Percentiles rank a stretch among this genome's conserved stretches.
Conservation (phyloP, 2,797 vertebrate genomes). For the Chelon auratus region DNA sequence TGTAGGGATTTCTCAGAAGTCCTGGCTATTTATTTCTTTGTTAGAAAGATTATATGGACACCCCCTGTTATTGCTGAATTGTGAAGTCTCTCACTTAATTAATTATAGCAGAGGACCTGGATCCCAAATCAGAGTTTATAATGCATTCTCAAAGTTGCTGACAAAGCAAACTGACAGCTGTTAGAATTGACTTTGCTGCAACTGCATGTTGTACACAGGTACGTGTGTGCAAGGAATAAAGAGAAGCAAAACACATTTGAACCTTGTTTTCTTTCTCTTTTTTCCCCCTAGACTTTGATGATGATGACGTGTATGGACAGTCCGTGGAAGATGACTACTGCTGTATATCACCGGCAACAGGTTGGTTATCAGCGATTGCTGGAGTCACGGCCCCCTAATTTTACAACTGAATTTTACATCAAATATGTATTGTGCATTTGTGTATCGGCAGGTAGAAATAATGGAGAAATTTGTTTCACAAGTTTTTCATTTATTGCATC, state of each 20-base stretch:
- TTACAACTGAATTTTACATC: neutral
- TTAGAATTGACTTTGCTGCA: neutral
- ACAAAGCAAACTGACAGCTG: slow-evolving; percentile 55
- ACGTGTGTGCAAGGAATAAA: neutral
- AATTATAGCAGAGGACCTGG: neutral
- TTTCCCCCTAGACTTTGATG: slow-evolving; percentile 90
- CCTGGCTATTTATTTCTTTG: neutral
- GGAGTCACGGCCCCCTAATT: neutral
- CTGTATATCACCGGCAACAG: slow-evolving; percentile 98
- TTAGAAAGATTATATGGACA: neutral
- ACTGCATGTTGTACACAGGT: neutral
- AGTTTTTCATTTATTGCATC: neutral
- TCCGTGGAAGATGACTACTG: slow-evolving; percentile 98
- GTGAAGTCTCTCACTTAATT: neutral
- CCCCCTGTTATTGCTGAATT: neutral
- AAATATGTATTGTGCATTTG: neutral
- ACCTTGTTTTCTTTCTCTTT: neutral
- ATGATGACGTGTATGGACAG: slow-evolving; percentile 96
- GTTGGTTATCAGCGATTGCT: slow-evolving; percentile 79
- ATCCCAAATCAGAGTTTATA: neutral
- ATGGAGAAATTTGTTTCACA: no score
- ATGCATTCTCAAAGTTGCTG: slow-evolving; percentile 53
- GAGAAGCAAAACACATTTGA: neutral
- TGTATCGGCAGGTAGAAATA: no score
- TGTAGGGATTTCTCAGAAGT: neutral